These are phyloP conservation scores for Ephydatia muelleri DNA, from an alignment of 37 sponge, comb jelly and placozoan species.

Conservation along the genomic window DNA sequence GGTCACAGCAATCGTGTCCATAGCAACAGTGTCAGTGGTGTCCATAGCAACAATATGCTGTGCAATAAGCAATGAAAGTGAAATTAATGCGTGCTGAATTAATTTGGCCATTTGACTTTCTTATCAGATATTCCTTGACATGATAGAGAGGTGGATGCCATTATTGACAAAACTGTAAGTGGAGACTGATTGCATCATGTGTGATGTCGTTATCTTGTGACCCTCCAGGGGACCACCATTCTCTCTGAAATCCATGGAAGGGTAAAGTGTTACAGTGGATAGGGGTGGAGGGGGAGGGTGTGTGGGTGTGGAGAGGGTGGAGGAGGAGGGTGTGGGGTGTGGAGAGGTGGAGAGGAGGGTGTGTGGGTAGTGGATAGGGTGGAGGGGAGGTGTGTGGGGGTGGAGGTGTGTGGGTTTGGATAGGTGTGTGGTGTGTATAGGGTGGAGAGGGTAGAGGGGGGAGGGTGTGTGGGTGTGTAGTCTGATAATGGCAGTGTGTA, in stretches of 20 bases:
- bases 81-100: neutral
- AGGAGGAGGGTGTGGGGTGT: neutral
- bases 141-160: conserved; percentile 93
- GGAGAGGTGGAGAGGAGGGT: neutral
- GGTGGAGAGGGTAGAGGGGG: no score
- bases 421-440: neutral
- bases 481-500: neutral
- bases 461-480: neutral
- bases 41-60: neutral
- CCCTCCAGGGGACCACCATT: conserved; percentile 91
- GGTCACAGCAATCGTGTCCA: conserved; percentile 17
- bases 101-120: neutral
- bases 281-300: no score
- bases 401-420: neutral
- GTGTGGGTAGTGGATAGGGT: no score
- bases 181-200: neutral
- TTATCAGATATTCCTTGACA: conserved; percentile 87
- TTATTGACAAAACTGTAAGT: conserved; percentile 92
- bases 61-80: no score
- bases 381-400: no score
- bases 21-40: neutral
- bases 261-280: conserved; percentile 29
- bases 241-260: conserved; percentile 88
- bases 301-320: no score
- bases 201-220: neutral